Evolutionary conservation across 2,888 invertebrate genomes (phyloP), one percentile per base, ranked within the genome.

Genomic region (Drosophila atripex): DNA sequence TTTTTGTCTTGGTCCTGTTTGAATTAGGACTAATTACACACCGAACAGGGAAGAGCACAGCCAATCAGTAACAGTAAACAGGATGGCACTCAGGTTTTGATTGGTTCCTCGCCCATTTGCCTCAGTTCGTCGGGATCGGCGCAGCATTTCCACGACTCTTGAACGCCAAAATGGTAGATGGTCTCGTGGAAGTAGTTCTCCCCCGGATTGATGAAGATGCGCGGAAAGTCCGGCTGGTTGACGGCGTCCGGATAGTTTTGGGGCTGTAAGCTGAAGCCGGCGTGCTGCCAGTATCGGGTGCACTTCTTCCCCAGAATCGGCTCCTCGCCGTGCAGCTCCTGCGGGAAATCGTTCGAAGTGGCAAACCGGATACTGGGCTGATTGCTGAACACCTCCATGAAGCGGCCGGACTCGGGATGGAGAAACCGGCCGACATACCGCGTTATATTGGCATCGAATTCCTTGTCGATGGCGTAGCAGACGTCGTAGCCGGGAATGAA

Each of bases 341-440:
- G 93, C 0, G 97, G 96, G 11, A 97, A 92, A 54, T 92, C 92
- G 89, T 97, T 96, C 32, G 41, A 94, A 0, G 97, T 97, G 89
- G 98, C 97, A 86, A 98, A 95, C 89, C 98, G 97, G 70, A 98
- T 93, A 0, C 97, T 97, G 0, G 97, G 97, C 89, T 97, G 97
- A 89, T 97, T 95, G 60, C 97, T 96, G 77, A 94, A 95, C 0
- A 97, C 93, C 88, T 97, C 96, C 75, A 98, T 89, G 18, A 93
- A 94, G 63, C 97, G 93, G 0, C 97, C 97, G 25, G 93, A 93
- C 5, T 90, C 80, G 0, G 95, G 94, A 91, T 97, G 96, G 8
- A 93, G 85, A 0, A 94, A 95, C 78, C 94, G 94, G 75, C 95
- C 94, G 23, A 95, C 94, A 76, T 95, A 94, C 1, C 93, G 93